These are phyloP conservation scores for Wiebesia pumilae DNA, from an alignment of 1,140 invertebrate genomes.

Conservation along the genomic window DNA sequence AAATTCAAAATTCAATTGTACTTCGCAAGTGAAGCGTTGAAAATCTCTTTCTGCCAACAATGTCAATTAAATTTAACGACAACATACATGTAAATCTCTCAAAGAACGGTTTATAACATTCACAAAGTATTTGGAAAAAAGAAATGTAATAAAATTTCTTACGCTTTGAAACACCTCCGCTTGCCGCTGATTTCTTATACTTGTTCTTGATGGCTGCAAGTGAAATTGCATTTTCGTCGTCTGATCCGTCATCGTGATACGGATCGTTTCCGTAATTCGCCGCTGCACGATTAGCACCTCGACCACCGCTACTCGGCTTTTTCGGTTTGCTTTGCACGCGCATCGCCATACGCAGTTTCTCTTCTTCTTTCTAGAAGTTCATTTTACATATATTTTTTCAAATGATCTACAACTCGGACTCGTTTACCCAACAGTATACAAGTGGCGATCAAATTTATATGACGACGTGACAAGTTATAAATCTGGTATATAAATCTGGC, in stretches of 20 bases:
- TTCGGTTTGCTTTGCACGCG: constrained; percentile 82
- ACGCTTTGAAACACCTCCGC: constrained; percentile 73
- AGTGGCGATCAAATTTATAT: no score
- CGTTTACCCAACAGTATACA: no score
- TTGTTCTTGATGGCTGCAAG: constrained; percentile 96
- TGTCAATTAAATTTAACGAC: background rate
- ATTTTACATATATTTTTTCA: background rate
- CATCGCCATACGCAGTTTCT: constrained; percentile 90
- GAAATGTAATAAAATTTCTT: constrained; percentile 49
- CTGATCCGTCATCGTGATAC: constrained; percentile 87
- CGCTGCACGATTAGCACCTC: constrained; percentile 78
- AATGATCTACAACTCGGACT: no score
- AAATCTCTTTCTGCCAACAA: background rate
- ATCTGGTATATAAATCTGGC: no score
- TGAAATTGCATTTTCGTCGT: constrained; percentile 93
- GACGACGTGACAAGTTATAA: no score
- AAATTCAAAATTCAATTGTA: background rate
- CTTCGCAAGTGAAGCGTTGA: background rate
- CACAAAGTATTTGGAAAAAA: constrained; percentile 24
- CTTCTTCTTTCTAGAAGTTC: constrained; percentile 90
- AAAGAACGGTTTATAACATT: background rate
- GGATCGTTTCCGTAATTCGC: constrained; percentile 73
- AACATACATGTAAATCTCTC: background rate
- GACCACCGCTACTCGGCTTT: constrained; percentile 77
- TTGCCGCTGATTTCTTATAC: constrained; percentile 81